These are phyloP conservation scores for Synanthedon formicaeformis DNA, from an alignment of 2,888 invertebrate species.

Conservation along the genomic window DNA sequence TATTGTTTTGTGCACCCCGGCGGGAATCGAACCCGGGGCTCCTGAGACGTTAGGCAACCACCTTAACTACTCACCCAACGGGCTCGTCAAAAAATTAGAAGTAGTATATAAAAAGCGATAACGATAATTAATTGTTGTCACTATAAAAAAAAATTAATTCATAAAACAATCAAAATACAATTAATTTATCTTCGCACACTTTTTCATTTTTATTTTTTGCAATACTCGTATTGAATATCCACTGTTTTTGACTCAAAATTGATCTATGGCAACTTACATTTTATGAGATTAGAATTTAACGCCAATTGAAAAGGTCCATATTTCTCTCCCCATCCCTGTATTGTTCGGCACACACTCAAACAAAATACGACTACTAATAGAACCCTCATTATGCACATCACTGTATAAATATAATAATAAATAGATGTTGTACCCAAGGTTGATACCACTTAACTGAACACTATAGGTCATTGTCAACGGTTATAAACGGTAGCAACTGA, in stretches of 20 bases:
- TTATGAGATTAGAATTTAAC: conserved; percentile 37
- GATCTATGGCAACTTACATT: conserved; percentile 40
- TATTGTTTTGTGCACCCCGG: no score
- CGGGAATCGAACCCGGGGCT: no score
- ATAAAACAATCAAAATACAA: not conserved
- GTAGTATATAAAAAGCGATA: not conserved
- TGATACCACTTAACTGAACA: not conserved
- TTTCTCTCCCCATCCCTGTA: conserved; percentile 33
- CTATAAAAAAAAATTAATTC: not conserved
- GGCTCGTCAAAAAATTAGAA: no score
- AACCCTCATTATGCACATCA: not conserved
- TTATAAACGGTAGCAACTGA: not conserved
- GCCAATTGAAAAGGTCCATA: conserved; percentile 49
- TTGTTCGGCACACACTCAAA: not conserved
- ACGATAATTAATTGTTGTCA: not conserved
- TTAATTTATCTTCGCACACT: not conserved
- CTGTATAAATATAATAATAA: not conserved
- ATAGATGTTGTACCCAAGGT: not conserved
- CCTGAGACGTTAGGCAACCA: no score
- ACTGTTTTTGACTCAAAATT: not conserved
- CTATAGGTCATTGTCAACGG: not conserved
- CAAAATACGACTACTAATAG: not conserved
- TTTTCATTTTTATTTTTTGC: not conserved
- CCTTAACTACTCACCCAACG: no score
- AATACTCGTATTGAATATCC: not conserved